Percentiles rank a stretch among this genome's conserved stretches.
Evolutionary conservation across 1,140 invertebrate species (phyloP).

Genomic region (Atta cephalotes): DNA sequence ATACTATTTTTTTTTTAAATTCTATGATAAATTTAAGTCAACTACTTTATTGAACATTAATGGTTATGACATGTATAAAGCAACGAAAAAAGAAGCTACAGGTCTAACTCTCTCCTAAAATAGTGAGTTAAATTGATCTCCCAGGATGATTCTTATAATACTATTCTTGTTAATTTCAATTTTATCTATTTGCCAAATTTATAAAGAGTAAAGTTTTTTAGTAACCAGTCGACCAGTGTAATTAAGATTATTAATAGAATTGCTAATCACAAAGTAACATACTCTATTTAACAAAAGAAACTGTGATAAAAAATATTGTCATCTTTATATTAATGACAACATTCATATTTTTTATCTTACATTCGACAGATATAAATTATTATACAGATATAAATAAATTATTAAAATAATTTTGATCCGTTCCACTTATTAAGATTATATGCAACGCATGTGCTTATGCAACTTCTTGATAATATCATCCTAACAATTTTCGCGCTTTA

Average conservation of each 20-base stretch:
- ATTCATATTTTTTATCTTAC: background rate
- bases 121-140: too few relatives aligned
- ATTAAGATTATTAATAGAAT: too few relatives aligned
- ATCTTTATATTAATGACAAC: slow-evolving; percentile 1
- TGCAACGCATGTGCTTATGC: background rate
- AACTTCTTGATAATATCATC: slow-evolving; percentile 5
- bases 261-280: background rate
- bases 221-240: too few relatives aligned
- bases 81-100: background rate
- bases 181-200: too few relatives aligned
- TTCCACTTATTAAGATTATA: background rate
- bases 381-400: slow-evolving; percentile 26
- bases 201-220: too few relatives aligned
- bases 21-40: background rate
- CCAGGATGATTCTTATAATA: too few relatives aligned
- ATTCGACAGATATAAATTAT: slow-evolving; percentile 8
- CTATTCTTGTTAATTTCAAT: too few relatives aligned
- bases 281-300: background rate
- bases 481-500: background rate
- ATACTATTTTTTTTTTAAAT: background rate
- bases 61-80: background rate
- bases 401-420: background rate
- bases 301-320: background rate
- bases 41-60: background rate
- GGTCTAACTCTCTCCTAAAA: background rate